A percentile compares a stretch with the other conserved stretches of the same genome.
phyloP scores from a whole-genome alignment of 2,797 vertebrate genomes.

The Pantherophis vulpinus region DNA sequence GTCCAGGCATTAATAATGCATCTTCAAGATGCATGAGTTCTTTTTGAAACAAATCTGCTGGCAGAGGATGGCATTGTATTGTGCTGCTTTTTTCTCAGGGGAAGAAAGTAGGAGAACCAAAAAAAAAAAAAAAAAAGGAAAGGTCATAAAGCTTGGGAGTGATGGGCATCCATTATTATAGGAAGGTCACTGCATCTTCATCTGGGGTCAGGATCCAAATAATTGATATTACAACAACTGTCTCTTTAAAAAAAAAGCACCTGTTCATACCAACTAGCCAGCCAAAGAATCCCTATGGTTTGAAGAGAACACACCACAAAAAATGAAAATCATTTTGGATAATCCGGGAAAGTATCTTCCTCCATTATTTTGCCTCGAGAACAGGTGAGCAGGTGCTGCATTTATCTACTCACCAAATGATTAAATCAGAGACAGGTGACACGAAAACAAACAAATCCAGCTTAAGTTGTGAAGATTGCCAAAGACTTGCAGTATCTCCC shows the following conservation, averaged over 20 bases:
- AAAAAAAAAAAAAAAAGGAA: conserved; percentile 32
- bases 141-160: conserved; percentile 35
- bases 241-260: conserved; percentile 21
- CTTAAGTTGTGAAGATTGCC: background rate
- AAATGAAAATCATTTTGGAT: conserved; percentile 30
- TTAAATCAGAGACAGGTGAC: conserved; percentile 18
- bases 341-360: background rate
- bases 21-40: conserved; percentile 80
- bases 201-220: conserved; percentile 38
- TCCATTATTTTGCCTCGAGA: background rate
- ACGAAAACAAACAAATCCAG: background rate
- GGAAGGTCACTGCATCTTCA: conserved; percentile 47
- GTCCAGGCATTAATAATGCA: conserved; percentile 82
- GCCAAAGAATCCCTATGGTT: conserved; percentile 32
- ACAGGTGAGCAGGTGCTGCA: background rate
- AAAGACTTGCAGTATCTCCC: background rate
- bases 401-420: conserved; percentile 10
- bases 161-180: conserved; percentile 10
- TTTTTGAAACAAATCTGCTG: conserved; percentile 68
- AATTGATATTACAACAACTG: conserved; percentile 43
- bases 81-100: conserved; percentile 5
- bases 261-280: conserved; percentile 18
- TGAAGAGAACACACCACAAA: conserved; percentile 19
- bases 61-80: conserved; percentile 54
- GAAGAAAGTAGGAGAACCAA: conserved; percentile 37